Evolutionary conservation across 2,113 vertebrate genomes (phyloP).

Genomic region (Merops nubicus): DNA sequence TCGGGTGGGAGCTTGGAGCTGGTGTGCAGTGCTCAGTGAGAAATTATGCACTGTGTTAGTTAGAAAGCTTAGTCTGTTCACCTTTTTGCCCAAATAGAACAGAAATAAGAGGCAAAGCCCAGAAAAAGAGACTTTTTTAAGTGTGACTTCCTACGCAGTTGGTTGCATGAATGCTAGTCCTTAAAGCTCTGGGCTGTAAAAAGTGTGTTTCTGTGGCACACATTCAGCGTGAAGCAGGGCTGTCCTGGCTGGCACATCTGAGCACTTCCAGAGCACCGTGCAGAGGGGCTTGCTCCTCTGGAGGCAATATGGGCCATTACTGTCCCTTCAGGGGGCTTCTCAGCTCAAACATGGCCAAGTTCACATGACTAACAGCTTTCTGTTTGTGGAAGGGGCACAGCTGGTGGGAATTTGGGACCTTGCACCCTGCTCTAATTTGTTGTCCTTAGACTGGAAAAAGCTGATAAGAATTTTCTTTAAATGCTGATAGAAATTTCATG

Average conservation of each 20-base stretch:
- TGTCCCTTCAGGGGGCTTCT: background rate
- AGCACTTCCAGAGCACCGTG: background rate
- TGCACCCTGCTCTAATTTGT: background rate
- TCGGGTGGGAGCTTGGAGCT: background rate
- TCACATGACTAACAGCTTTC: background rate
- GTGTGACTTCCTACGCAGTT: background rate
- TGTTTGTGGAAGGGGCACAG: background rate
- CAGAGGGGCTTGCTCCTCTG: background rate
- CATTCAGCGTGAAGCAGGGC: accelerated
- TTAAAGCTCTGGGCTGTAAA: background rate
- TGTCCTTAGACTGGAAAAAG: background rate
- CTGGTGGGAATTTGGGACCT: background rate
- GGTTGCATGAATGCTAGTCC: background rate
- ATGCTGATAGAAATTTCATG: background rate
- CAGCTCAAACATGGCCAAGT: accelerated
- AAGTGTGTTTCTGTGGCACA: background rate
- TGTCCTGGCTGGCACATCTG: background rate
- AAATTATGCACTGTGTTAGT: background rate
- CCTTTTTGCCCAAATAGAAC: background rate
- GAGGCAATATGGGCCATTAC: background rate
- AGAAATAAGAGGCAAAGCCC: background rate
- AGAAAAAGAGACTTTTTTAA: background rate
- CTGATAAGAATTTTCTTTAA: background rate
- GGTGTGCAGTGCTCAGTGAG: background rate
- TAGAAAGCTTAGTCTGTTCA: background rate